Percentiles rank a stretch among this genome's conserved stretches.
These are phyloP conservation scores for Pachypanchax playfairii DNA, from an alignment of 2,113 vertebrate genomes.

Conservation along the genomic window DNA sequence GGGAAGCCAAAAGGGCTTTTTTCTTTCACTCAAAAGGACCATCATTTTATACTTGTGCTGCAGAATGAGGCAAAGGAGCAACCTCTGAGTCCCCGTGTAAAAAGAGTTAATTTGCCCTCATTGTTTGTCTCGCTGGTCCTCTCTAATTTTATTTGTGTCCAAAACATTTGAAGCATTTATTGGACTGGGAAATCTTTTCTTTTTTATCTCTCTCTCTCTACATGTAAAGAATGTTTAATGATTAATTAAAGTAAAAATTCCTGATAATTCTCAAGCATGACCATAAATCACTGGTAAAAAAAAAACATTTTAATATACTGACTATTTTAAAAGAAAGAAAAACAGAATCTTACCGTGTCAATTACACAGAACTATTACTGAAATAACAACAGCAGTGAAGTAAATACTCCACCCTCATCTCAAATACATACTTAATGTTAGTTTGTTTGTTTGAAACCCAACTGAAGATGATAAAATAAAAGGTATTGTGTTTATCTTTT, in stretches of 20 bases:
- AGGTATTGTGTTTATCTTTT: too few relatives aligned
- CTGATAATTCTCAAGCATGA: background rate
- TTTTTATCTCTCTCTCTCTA: constrained; percentile 49
- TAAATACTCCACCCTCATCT: too few relatives aligned
- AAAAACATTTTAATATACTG: too few relatives aligned
- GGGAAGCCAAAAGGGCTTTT: constrained; percentile 66
- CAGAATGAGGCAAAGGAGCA: constrained; percentile 46
- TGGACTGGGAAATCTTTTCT: constrained; percentile 22
- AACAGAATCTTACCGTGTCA: too few relatives aligned
- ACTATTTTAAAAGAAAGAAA: too few relatives aligned
- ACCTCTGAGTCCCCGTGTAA: constrained; percentile 52
- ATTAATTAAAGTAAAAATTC: background rate
- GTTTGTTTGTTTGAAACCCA: too few relatives aligned
- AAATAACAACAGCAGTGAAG: too few relatives aligned
- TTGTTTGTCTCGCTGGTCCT: constrained; percentile 37
- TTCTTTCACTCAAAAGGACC: constrained; percentile 68
- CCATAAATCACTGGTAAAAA: too few relatives aligned
- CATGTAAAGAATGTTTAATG: background rate
- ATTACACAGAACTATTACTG: too few relatives aligned
- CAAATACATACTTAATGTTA: too few relatives aligned
- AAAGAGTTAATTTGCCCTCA: constrained; percentile 69
- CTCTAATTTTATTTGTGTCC: constrained; percentile 31
- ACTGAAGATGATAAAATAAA: too few relatives aligned
- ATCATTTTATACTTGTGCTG: constrained; percentile 66
- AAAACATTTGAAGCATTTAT: constrained; percentile 20